Evolutionary conservation across 2,113 vertebrate genomes (phyloP).

Genomic region (Raja brachyura): DNA sequence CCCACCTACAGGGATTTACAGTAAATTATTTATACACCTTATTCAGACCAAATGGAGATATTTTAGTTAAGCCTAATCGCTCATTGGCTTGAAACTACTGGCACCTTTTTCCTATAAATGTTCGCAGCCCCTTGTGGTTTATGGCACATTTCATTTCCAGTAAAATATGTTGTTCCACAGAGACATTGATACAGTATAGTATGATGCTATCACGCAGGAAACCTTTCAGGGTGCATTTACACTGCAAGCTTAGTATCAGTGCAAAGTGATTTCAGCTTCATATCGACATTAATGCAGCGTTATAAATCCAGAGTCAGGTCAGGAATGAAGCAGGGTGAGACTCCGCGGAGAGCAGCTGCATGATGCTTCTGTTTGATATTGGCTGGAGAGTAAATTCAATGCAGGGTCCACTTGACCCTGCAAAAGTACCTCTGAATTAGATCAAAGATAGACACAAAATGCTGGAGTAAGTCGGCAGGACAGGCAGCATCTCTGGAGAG

Average conservation of each 20-base stretch:
- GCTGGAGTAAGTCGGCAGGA: too few species aligned
- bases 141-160: slow-evolving; percentile 90
- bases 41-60: slow-evolving; percentile 86
- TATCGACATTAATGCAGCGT: neutral
- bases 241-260: slow-evolving; percentile 19
- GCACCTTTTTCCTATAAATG: slow-evolving; percentile 83
- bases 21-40: slow-evolving; percentile 99
- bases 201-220: slow-evolving; percentile 43
- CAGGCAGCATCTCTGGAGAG: too few species aligned
- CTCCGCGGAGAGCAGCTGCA: neutral
- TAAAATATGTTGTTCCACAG: slow-evolving; percentile 55
- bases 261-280: slow-evolving; percentile 30
- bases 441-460: neutral
- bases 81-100: slow-evolving; percentile 87
- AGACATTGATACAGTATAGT: slow-evolving; percentile 58
- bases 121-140: slow-evolving; percentile 95
- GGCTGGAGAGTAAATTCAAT: neutral
- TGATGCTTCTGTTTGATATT: neutral
- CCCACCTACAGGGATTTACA: slow-evolving; percentile 94
- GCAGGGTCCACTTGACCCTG: neutral
- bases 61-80: slow-evolving; percentile 94
- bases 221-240: slow-evolving; percentile 37
- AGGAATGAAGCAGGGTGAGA: slow-evolving; percentile 3
- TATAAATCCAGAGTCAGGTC: slow-evolving; percentile 33
- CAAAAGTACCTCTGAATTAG: neutral